Evolutionary conservation across 1,140 invertebrate species (phyloP).

Genomic region (Scaptomyza graminum): DNA sequence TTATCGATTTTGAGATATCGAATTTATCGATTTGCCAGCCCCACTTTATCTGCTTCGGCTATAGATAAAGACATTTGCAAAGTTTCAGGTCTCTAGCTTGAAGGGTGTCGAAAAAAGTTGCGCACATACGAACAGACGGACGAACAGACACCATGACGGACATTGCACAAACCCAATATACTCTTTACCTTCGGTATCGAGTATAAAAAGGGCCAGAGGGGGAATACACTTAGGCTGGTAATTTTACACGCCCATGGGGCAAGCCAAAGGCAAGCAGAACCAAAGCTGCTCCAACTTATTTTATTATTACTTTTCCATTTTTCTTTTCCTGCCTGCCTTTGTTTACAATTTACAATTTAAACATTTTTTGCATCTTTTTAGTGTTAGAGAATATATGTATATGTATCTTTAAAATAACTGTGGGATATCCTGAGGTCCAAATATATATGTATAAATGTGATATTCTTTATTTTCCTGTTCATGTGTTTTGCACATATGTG

Average conservation of each 20-base stretch:
- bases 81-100: too few relatives aligned
- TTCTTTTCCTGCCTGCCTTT: constrained; percentile 1
- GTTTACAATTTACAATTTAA: constrained; percentile 23
- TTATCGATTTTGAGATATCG: too few relatives aligned
- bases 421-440: background rate
- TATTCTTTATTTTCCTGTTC: background rate
- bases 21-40: too few relatives aligned
- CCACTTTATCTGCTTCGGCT: too few relatives aligned
- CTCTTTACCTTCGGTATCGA: too few relatives aligned
- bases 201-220: constrained; percentile 5
- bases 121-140: too few relatives aligned
- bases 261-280: constrained; percentile 15
- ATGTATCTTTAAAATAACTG: constrained; percentile 2
- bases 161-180: too few relatives aligned
- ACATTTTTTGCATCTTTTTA: constrained; percentile 21
- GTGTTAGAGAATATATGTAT: background rate
- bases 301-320: constrained; percentile 21
- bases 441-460: background rate
- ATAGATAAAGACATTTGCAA: too few relatives aligned
- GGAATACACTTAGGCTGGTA: constrained; percentile 23
- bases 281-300: constrained; percentile 20
- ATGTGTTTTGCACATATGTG: background rate
- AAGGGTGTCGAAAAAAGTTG: too few relatives aligned
- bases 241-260: constrained; percentile 24
- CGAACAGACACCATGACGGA: too few relatives aligned